Evolutionary conservation across 1,140 invertebrate species (phyloP), one percentile per base, ranked within the genome.

Genomic region (Triops longicaudatus): DNA sequence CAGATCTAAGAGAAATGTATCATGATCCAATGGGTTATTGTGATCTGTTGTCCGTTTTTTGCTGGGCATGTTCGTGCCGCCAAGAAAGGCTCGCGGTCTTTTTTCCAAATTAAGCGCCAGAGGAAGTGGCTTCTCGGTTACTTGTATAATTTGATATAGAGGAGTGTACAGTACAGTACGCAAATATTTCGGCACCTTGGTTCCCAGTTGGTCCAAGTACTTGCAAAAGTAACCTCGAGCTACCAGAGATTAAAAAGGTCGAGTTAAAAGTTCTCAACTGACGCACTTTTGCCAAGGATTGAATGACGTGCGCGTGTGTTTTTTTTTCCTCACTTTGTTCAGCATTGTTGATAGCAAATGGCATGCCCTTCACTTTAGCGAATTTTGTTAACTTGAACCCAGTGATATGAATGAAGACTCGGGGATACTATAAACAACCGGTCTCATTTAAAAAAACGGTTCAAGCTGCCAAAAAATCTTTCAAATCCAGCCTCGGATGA

Each of bases 311-410:
- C n/a, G 50, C 50, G 22, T 37, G 50, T 63, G 6, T 63, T 63
- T 63, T 22, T n/a, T 17, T 63, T 63, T 63, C 17, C 50, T 14
- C 14, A 63, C 50, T n/a, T 63, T 17, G 0, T 63, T 6, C 22
- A 63, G 50, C 50, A 63, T 63, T 63, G 50, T 63, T 63, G 50
- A 63, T 63, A 63, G 50, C 50, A 63, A 63, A 17, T 63, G 50
- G 22, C 50, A 63, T 63, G 50, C 50, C 50, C 50, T 63, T 63
- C 17, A 22, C 0, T n/a, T 22, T 22, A 22, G 50, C 50, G 22
- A 63, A 63, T 63, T 63, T 63, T 63, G 14, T 63, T 63, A 63
- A 63, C 50, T 22, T 63, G n/a, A 17, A 63, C 50, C 22, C 6
- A 5, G 50, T 63, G 50, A 63, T 63, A 9, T 63, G 50, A 63